phyloP scores from a whole-genome alignment of 2,113 vertebrate species.

The Cavia aperea region DNA sequence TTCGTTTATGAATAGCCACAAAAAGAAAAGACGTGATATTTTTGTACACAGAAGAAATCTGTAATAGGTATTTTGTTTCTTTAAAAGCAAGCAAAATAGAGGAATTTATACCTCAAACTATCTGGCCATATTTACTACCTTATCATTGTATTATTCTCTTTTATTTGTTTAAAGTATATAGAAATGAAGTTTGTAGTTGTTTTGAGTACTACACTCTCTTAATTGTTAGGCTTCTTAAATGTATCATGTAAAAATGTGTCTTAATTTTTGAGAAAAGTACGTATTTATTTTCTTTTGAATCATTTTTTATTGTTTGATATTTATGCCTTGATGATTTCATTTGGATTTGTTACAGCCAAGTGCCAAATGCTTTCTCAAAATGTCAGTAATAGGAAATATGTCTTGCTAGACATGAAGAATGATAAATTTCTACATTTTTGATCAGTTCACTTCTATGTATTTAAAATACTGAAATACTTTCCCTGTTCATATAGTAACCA shows the following conservation, averaged over 20 bases:
- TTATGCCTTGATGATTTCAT: slow-evolving; percentile 76
- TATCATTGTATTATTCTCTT: slow-evolving; percentile 73
- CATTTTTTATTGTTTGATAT: slow-evolving; percentile 74
- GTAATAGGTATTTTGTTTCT: slow-evolving; percentile 81
- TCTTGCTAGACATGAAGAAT: slow-evolving; percentile 54
- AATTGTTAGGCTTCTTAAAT: slow-evolving; percentile 72
- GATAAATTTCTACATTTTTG: slow-evolving; percentile 45
- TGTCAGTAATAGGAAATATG: slow-evolving; percentile 53
- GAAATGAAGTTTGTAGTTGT: slow-evolving; percentile 70
- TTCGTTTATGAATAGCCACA: slow-evolving; percentile 70
- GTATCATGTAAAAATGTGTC: slow-evolving; percentile 73
- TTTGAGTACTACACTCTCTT: slow-evolving; percentile 69
- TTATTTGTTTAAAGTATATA: slow-evolving; percentile 69
- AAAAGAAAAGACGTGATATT: slow-evolving; percentile 77
- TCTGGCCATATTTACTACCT: slow-evolving; percentile 78
- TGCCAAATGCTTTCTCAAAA: slow-evolving; percentile 74
- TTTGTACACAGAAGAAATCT: slow-evolving; percentile 79
- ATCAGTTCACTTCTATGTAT: slow-evolving; percentile 4
- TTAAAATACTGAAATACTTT: slow-evolving; percentile 38
- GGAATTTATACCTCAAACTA: slow-evolving; percentile 78
- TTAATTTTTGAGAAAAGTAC: slow-evolving; percentile 70
- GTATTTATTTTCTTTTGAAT: slow-evolving; percentile 79
- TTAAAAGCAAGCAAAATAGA: slow-evolving; percentile 75
- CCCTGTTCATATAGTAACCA: slow-evolving; percentile 36
- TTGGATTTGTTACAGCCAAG: slow-evolving; percentile 75